Conservation (phyloP, 1,140 invertebrate genomes). For the Drosophila bocki region DNA sequence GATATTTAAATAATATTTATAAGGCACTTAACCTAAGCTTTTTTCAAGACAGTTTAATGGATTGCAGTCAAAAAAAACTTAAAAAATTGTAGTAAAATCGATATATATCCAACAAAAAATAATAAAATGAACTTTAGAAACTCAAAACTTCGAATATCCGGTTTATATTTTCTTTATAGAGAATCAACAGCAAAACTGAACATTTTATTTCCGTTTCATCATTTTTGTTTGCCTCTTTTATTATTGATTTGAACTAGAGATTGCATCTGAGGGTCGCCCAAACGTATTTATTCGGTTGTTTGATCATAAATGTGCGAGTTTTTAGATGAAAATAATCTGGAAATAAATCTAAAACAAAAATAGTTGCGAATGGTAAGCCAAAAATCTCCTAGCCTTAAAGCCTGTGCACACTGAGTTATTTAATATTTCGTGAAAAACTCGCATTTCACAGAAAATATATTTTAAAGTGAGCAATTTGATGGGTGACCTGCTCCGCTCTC, state of each 20-base stretch:
- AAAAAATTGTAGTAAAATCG: no score
- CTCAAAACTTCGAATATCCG: no score
- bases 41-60: neutral
- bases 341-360: conserved; percentile 12
- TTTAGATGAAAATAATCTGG: neutral
- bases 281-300: conserved; percentile 4
- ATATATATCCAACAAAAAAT: neutral
- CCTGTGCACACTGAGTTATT: conserved; percentile 1
- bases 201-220: conserved; percentile 6
- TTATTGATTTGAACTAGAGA: conserved; percentile 18
- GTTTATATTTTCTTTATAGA: neutral
- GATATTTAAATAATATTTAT: neutral
- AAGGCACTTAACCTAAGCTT: neutral
- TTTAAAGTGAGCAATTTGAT: conserved; percentile 31
- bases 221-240: conserved; percentile 10
- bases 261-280: neutral
- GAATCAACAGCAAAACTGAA: neutral
- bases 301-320: neutral
- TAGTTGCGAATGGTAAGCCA: conserved; percentile 9
- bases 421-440: conserved; percentile 8
- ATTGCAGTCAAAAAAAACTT: neutral
- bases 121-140: neutral
- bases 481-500: conserved; percentile 1
- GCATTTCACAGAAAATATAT: conserved; percentile 9
- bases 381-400: neutral